Conservation (phyloP, 2,888 invertebrate species). For the Cantharis rustica region DNA sequence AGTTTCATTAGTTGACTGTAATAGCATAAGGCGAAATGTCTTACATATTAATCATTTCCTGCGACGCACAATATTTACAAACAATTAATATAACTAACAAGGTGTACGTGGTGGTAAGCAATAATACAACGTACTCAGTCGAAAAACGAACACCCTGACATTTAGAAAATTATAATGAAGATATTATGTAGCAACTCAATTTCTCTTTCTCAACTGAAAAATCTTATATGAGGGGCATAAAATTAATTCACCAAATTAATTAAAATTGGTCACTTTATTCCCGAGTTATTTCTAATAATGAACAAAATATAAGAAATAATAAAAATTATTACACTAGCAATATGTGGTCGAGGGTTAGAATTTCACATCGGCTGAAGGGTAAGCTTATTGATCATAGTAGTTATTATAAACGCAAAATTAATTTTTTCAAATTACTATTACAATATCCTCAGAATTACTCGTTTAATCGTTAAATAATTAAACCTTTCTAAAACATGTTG, state of each 20-base stretch:
- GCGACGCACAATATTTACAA: background rate
- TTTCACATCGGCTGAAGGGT: background rate
- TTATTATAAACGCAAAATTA: too few relatives aligned
- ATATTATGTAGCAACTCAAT: background rate
- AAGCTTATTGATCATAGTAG: background rate
- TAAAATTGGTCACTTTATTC: background rate
- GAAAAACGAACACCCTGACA: background rate
- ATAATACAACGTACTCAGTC: background rate
- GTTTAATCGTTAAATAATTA: background rate
- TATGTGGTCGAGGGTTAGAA: background rate
- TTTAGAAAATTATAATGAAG: background rate
- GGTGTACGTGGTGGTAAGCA: background rate
- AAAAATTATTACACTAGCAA: background rate
- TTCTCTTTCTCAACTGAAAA: background rate
- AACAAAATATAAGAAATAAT: background rate
- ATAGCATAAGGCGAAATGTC: background rate
- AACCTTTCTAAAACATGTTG: background rate
- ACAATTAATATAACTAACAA: background rate
- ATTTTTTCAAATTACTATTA: too few relatives aligned
- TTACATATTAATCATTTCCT: background rate
- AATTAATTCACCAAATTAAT: background rate
- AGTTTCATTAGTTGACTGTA: background rate
- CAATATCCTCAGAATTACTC: background rate
- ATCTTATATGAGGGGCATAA: background rate
- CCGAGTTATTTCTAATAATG: background rate